phyloP scores from a whole-genome alignment of 92 coral and sea anemone species.

The Palythoa heliodiscus region DNA sequence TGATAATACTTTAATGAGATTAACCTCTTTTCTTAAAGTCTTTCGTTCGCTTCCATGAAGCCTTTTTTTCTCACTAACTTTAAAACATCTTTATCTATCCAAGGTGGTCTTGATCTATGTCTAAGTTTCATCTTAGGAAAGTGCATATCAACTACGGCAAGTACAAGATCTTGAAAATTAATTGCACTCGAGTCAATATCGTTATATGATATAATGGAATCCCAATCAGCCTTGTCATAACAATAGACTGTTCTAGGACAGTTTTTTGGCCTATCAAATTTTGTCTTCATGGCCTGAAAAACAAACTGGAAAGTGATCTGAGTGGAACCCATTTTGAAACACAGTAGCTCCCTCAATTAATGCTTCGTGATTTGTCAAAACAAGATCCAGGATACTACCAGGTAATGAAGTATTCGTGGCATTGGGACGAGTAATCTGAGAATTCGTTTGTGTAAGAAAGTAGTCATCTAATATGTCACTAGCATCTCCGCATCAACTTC shows the following conservation, averaged over 20 bases:
- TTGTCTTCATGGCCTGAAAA: constrained; percentile 50
- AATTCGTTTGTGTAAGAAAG: constrained; percentile 43
- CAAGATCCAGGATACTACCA: constrained; percentile 34
- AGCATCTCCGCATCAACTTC: constrained; percentile 43
- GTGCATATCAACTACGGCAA: constrained; percentile 11
- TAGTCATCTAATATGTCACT: constrained; percentile 28
- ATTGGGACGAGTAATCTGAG: constrained; percentile 31
- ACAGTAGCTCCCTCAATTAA: constrained; percentile 43
- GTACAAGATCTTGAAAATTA: constrained; percentile 30
- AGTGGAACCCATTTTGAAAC: constrained; percentile 38
- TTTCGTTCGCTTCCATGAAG: too few relatives aligned
- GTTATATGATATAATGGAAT: constrained; percentile 50
- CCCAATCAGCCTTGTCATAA: constrained; percentile 59
- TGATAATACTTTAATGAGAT: too few relatives aligned
- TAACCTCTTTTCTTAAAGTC: too few relatives aligned
- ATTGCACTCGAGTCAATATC: constrained; percentile 54
- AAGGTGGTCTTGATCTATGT: constrained; percentile 53
- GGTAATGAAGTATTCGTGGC: not conserved
- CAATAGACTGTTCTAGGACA: constrained; percentile 45
- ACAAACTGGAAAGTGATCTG: constrained; percentile 50
- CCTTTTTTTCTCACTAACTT: constrained; percentile 59
- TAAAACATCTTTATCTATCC: constrained; percentile 58
- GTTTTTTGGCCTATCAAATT: constrained; percentile 47
- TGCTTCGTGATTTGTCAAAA: constrained; percentile 50
- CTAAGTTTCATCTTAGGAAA: constrained; percentile 43